Conservation (phyloP, 2,888 invertebrate genomes). For the Orthosia gothica region DNA sequence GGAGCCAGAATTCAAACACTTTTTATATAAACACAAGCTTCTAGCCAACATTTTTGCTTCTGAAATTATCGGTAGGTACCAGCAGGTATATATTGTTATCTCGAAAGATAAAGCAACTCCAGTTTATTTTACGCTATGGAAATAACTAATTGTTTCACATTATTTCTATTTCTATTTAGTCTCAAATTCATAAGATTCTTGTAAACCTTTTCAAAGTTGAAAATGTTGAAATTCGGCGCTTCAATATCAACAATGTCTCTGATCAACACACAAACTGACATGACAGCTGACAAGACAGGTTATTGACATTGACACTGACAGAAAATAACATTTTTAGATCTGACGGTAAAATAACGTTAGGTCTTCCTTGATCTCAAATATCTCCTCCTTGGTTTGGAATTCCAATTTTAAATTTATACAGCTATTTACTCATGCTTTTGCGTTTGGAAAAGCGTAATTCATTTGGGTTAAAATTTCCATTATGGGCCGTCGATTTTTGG, state of each 20-base stretch:
- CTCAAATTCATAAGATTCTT: too few species aligned
- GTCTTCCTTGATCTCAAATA: too few species aligned
- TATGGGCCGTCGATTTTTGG: too few species aligned
- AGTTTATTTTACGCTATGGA: not conserved
- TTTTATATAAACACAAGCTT: slow-evolving; percentile 36
- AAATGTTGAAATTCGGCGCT: not conserved
- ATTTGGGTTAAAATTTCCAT: too few species aligned
- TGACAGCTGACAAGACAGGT: not conserved
- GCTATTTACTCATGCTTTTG: too few species aligned
- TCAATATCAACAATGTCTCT: not conserved
- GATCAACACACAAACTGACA: too few species aligned
- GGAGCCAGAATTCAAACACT: slow-evolving; percentile 22
- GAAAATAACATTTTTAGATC: not conserved
- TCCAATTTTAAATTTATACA: too few species aligned
- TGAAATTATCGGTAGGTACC: not conserved
- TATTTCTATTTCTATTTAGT: not conserved
- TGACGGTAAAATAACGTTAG: too few species aligned
- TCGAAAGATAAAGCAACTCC: not conserved
- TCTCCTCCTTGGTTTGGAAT: too few species aligned
- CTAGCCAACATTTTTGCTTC: slow-evolving; percentile 43
- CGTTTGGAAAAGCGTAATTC: too few species aligned
- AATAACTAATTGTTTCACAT: not conserved
- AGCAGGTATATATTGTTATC: not conserved
- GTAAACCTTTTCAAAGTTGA: not conserved
- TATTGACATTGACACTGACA: slow-evolving; percentile 1